phyloP scores from a whole-genome alignment of 2,113 vertebrate genomes.

The Lonchura striata region DNA sequence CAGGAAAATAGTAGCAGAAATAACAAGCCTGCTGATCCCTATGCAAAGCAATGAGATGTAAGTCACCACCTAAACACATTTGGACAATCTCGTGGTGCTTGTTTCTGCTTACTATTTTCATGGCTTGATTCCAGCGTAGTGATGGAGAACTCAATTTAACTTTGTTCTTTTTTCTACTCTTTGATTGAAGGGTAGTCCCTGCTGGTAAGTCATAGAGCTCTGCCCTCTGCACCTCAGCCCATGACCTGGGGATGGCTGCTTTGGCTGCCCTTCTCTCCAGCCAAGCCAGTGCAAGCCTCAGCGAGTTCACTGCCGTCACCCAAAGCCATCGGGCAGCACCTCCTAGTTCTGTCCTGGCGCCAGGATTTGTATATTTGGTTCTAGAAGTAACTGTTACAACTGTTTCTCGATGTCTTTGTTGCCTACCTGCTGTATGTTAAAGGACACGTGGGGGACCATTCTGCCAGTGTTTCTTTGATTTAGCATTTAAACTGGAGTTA shows the following conservation, averaged over 20 bases:
- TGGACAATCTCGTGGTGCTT: slow-evolving; percentile 53
- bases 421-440: slow-evolving; percentile 65
- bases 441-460: slow-evolving; percentile 61
- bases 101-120: slow-evolving; percentile 88
- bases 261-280: slow-evolving; percentile 99
- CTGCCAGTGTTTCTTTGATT: slow-evolving; percentile 15
- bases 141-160: slow-evolving; percentile 96
- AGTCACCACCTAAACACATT: neutral
- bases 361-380: slow-evolving; percentile 99
- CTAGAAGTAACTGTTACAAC: slow-evolving; percentile 83
- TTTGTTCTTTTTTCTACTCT: slow-evolving; percentile 99
- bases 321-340: slow-evolving; percentile 96
- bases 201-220: slow-evolving; percentile 99
- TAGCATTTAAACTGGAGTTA: neutral
- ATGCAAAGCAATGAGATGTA: slow-evolving; percentile 74
- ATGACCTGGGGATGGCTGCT: slow-evolving; percentile 99
- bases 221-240: slow-evolving; percentile 98
- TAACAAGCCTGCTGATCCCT: slow-evolving; percentile 75
- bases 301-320: slow-evolving; percentile 98
- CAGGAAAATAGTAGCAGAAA: slow-evolving; percentile 87
- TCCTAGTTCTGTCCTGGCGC: slow-evolving; percentile 95
- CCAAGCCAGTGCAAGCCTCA: slow-evolving; percentile 97
- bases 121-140: slow-evolving; percentile 75
- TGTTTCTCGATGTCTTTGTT: slow-evolving; percentile 76
- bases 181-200: slow-evolving; percentile 99